A percentile compares a stretch with the other conserved stretches of the same genome.
phyloP scores from a whole-genome alignment of 2,797 vertebrate species.

The Botia almorhae region DNA sequence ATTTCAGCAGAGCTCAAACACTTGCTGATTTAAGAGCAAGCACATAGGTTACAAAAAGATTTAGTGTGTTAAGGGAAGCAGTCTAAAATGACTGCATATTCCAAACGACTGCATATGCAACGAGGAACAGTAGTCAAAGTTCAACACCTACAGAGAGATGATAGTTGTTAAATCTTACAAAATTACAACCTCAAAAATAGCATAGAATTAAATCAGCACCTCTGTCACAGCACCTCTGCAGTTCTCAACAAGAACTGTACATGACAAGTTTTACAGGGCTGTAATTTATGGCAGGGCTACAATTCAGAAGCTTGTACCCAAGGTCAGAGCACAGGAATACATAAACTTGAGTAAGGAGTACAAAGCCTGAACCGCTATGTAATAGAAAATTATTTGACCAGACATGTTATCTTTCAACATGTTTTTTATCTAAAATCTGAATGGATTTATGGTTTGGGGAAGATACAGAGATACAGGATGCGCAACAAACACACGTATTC shows the following conservation, averaged over 20 bases:
- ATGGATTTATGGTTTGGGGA: not conserved
- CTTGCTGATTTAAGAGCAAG: not conserved
- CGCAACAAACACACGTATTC: too few species aligned
- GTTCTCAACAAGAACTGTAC: conserved; percentile 5
- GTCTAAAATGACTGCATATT: not conserved
- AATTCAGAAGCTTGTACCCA: conserved; percentile 6
- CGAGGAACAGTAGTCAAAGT: not conserved
- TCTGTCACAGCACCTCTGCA: conserved; percentile 15
- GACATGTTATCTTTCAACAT: not conserved
- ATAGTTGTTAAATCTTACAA: conserved; percentile 7
- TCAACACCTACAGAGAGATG: not conserved
- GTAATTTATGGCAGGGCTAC: conserved; percentile 14
- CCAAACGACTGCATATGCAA: not conserved
- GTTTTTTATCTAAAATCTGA: not conserved
- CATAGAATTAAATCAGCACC: conserved; percentile 12
- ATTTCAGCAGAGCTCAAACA: not conserved
- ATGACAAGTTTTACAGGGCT: not conserved
- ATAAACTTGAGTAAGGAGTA: not conserved
- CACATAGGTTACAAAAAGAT: not conserved
- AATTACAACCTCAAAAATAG: conserved; percentile 12
- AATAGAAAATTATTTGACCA: not conserved
- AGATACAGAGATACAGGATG: not conserved
- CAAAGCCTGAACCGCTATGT: not conserved
- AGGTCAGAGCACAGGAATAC: not conserved
- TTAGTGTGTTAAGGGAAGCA: not conserved